Evolutionary conservation across 2,888 invertebrate genomes (phyloP), one percentile per base, ranked within the genome.

Genomic region (Tetanocera ferruginea): DNA sequence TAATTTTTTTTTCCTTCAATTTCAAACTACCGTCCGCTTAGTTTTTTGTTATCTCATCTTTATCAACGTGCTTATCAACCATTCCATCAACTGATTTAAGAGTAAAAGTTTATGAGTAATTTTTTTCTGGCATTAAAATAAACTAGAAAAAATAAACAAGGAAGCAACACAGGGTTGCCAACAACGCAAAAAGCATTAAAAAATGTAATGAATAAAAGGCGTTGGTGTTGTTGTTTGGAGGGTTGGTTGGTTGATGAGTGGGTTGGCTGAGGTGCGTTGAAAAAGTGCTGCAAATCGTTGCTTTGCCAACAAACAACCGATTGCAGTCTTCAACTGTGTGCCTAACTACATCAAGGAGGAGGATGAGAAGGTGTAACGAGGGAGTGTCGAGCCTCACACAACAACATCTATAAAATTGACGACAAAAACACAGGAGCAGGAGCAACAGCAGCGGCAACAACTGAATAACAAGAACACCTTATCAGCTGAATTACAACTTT

Each of bases 401-500:
- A 69, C 43, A 76, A 55, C 57, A 57, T 55, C 62, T 78, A 78
- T 77, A 25, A 25, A 71, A 67, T 55, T 66, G 57, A 77, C 67
- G 17, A 43, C 23, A 67, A 52, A 37, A 70, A 52, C 64, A 75
- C 66, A 75, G 52, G 6, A 31, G 37, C 52, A 37, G 9, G 31
- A 31, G 37, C 28, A 62, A 60, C 43, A 52, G 4, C 34, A 71
- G 19, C 62, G 25, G 25, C 55, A 34, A 51, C 55, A 51, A 73
- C 76, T 25, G 55, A 55, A 75, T 67, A 67, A 75, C 75, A 75
- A 55, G 55, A 75, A 75, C 34, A 75, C 57, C 66, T 75, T 66
- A 75, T 75, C 75, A 67, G 75, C 66, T 75, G 66, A 75, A 37
- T 76, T 52, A 76, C 72, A 77, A 76, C 80, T 51, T 66, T 76